A percentile compares a stretch with the other conserved stretches of the same genome.
These are phyloP conservation scores for Brachypteracias leptosomus DNA, from an alignment of 2,113 vertebrate species.

Conservation along the genomic window DNA sequence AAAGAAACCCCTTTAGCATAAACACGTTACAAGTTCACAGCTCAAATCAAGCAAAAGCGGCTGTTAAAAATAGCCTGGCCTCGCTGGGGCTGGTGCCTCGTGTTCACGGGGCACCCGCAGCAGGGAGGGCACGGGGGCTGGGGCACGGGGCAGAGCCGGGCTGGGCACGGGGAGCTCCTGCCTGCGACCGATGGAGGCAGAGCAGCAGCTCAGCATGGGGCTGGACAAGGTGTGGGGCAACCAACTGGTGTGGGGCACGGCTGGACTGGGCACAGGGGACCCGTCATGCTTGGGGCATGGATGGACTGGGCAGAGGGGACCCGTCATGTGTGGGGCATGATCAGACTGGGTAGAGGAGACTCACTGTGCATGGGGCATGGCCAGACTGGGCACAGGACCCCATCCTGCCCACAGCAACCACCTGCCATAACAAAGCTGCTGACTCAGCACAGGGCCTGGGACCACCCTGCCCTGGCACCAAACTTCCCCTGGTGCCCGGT, in stretches of 20 bases:
- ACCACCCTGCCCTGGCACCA: neutral
- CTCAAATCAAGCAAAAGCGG: slow-evolving; percentile 54
- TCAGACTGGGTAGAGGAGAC: neutral
- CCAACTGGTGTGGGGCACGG: accelerated
- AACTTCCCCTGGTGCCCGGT: neutral
- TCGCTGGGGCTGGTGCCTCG: neutral
- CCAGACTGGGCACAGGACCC: neutral
- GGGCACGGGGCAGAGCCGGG: neutral
- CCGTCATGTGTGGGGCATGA: neutral
- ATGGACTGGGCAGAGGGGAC: neutral
- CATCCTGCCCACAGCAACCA: neutral
- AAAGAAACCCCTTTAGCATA: slow-evolving; percentile 57
- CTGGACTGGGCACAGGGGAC: neutral
- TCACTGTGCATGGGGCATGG: too few relatives aligned
- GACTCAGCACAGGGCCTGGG: neutral
- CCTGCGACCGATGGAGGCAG: accelerated
- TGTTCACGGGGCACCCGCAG: neutral
- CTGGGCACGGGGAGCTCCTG: neutral
- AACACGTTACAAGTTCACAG: slow-evolving; percentile 51
- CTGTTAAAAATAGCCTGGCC: slow-evolving; percentile 57
- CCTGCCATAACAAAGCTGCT: neutral
- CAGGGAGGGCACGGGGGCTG: neutral
- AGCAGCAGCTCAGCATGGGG: accelerated
- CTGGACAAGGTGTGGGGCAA: neutral
- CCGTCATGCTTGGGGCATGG: too few relatives aligned